These are phyloP conservation scores for Clepsis dumicolana DNA, from an alignment of 2,888 invertebrate species.

Conservation along the genomic window DNA sequence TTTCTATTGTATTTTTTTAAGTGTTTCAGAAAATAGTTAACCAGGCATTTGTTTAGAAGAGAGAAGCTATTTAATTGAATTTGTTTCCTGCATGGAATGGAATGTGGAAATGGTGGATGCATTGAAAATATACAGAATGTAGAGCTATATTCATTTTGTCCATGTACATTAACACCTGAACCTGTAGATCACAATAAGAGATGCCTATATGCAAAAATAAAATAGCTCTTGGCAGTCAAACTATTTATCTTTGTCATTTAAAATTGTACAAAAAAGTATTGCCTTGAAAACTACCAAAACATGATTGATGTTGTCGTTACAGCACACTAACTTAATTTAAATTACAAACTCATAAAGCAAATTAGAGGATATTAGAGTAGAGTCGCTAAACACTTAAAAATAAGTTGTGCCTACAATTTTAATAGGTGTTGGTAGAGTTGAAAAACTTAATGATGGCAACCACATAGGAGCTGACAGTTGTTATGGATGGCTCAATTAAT, in stretches of 20 bases:
- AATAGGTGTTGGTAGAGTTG: not conserved
- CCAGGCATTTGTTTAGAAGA: too few relatives aligned
- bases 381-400: slow-evolving; percentile 7
- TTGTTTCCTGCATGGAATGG: too few relatives aligned
- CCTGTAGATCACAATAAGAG: too few relatives aligned
- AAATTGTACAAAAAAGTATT: not conserved
- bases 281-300: slow-evolving; percentile 10
- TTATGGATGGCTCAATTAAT: slow-evolving; percentile 20
- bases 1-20: too few relatives aligned
- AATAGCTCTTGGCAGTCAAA: not conserved
- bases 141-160: too few relatives aligned
- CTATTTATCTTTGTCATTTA: not conserved
- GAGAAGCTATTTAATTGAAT: too few relatives aligned
- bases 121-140: too few relatives aligned
- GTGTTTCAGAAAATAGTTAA: too few relatives aligned
- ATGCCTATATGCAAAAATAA: not conserved
- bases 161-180: too few relatives aligned
- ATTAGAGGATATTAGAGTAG: slow-evolving; percentile 8
- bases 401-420: slow-evolving; percentile 1
- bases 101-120: too few relatives aligned
- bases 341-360: slow-evolving; percentile 8
- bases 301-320: slow-evolving; percentile 12
- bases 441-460: not conserved
- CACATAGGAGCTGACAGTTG: too few relatives aligned
- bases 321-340: slow-evolving; percentile 9